Percentiles rank a stretch among this genome's conserved stretches.
phyloP scores from a whole-genome alignment of 2,888 invertebrate species.

The Euzetes globulus region DNA sequence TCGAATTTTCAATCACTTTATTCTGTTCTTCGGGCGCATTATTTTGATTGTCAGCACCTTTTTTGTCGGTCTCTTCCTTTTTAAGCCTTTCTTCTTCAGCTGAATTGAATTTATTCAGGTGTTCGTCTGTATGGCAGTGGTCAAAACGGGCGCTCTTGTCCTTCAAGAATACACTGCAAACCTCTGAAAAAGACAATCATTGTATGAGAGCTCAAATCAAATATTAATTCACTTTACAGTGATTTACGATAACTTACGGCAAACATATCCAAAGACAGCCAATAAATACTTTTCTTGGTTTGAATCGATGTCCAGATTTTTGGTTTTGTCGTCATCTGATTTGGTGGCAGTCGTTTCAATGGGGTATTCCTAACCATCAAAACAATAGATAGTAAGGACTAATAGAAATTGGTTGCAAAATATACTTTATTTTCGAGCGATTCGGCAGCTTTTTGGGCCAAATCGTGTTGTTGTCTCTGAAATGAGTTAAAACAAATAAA shows the following conservation, averaged over 20 bases:
- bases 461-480: constrained; percentile 24
- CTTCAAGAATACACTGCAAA: constrained; percentile 34
- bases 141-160: constrained; percentile 30
- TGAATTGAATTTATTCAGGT: constrained; percentile 16
- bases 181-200: background rate
- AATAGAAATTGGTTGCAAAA: background rate
- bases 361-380: constrained; percentile 19
- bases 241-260: background rate
- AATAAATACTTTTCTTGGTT: constrained; percentile 9
- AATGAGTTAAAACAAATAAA: background rate
- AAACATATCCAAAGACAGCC: constrained; percentile 26
- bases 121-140: constrained; percentile 29
- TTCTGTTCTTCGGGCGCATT: background rate
- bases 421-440: constrained; percentile 10
- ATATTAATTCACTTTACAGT: background rate
- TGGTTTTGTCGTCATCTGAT: constrained; percentile 14
- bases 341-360: background rate
- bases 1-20: too few species aligned
- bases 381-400: background rate
- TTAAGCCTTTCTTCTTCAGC: constrained; percentile 7
- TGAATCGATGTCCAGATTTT: constrained; percentile 16
- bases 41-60: background rate
- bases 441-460: constrained; percentile 21
- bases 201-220: background rate
- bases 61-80: constrained; percentile 13